Evolutionary conservation across 2,113 vertebrate genomes (phyloP), one percentile per base, ranked within the genome.

Genomic region (Tinamus guttatus): DNA sequence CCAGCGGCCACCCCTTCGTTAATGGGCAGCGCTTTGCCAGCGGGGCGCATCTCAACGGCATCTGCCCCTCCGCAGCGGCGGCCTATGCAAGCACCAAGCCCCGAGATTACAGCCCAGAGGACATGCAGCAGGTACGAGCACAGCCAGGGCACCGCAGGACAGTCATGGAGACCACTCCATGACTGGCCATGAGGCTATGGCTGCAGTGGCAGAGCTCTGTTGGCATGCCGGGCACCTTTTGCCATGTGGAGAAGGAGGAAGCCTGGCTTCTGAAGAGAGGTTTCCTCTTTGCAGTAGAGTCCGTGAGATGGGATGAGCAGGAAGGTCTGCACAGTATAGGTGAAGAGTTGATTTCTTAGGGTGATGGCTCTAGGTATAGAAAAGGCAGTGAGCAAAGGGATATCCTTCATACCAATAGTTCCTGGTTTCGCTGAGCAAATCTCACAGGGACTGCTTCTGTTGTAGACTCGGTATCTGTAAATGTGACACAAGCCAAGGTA

Each of bases 1-100:
- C 94, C 94, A 97, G 40, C 1, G 98, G 98, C 16, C 98, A 97
- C 62, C 98, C 98, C 90, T 98, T 98, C 1, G 80, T 98, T 54
- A 98, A 96, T 0, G 87, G 97, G n/a, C 98, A 97, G 87, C 98
- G 98, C 95, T 98, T 98, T 0, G 41, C 98, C 77, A 98, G 94
- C 0, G 93, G 97, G 36, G 40, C 94, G 7, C 96, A 94, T 1
- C n/a, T 96, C 84, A 98, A 94, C 11, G 94, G 97, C 49, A 92
- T 97, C 89, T 98, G 97, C 34, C 81, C 97, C 5, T 95, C 96
- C 18, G 76, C 93, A 32, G 94, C 96, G 30, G 40, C 91, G 49
- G 85, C 93, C 51, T 98, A 97, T 7, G 64, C 65, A 74, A 98
- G 76, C 97, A 74, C 85, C 85, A 99, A 99, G 93, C 91, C 97